A percentile compares a stretch with the other conserved stretches of the same genome.
phyloP scores from a whole-genome alignment of 2,797 vertebrate species.

The Champsocephalus esox region DNA sequence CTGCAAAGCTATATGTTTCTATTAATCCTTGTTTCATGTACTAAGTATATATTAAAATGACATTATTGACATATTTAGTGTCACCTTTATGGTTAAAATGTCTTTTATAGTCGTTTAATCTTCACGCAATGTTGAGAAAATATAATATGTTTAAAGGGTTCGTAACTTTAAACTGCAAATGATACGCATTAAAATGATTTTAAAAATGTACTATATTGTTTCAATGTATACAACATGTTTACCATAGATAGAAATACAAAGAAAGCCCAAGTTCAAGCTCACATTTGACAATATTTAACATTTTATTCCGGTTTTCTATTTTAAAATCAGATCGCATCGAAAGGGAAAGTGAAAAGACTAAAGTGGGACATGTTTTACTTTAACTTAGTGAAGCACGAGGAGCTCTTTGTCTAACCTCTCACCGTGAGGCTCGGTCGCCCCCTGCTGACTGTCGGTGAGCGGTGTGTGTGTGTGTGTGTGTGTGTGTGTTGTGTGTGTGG shows the following conservation, averaged over 20 bases:
- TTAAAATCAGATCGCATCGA: background rate
- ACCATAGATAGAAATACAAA: no score
- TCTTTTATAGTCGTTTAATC: background rate
- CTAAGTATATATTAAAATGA: no score
- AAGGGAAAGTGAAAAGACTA: no score
- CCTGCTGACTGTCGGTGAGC: conserved; percentile 63
- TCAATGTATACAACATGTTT: background rate
- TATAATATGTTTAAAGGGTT: background rate
- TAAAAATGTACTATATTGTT: background rate
- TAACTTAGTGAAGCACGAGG: conserved; percentile 50
- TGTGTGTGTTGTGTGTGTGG: no score
- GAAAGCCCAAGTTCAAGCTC: no score
- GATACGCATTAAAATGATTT: no score
- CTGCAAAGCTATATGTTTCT: no score
- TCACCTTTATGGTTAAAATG: no score
- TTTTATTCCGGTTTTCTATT: background rate
- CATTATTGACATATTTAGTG: no score
- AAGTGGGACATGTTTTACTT: conserved; percentile 28
- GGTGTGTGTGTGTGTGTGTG: background rate
- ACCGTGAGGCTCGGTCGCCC: conserved; percentile 43
- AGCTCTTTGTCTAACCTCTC: conserved; percentile 37
- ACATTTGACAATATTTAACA: background rate
- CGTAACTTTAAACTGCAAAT: background rate
- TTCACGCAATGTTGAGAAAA: background rate
- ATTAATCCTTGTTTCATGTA: no score